Evolutionary conservation across 2,888 invertebrate species (phyloP).

Genomic region (Acrobasis suavella): DNA sequence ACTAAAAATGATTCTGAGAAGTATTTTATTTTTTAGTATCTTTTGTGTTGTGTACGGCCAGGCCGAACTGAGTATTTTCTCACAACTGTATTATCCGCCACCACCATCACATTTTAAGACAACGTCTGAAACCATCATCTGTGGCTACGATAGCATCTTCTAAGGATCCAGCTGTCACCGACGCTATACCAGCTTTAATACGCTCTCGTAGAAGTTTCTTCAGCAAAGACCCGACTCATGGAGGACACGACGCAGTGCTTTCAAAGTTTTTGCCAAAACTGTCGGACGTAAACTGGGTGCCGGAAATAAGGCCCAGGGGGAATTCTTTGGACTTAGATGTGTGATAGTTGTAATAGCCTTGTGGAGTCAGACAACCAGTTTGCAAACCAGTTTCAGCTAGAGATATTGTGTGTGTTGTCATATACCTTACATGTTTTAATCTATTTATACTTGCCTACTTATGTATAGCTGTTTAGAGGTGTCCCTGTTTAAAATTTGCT

Average conservation of each 20-base stretch:
- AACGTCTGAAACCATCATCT: neutral
- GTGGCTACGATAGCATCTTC: neutral
- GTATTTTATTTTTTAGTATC: constrained; percentile 11
- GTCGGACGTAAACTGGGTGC: constrained; percentile 39
- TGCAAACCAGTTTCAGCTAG: neutral
- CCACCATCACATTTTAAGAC: neutral
- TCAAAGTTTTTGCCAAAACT: constrained; percentile 21
- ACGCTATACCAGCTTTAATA: constrained; percentile 9
- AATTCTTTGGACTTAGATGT: neutral
- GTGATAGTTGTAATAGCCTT: neutral
- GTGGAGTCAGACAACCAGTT: neutral
- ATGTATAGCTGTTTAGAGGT: too few species aligned
- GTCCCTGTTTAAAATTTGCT: too few species aligned
- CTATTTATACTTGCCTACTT: neutral
- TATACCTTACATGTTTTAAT: neutral
- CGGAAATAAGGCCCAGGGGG: constrained; percentile 33
- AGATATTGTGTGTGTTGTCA: neutral
- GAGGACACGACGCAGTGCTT: constrained; percentile 35
- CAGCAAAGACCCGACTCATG: constrained; percentile 28
- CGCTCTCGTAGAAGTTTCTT: constrained; percentile 36
- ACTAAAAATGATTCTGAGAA: constrained; percentile 20
- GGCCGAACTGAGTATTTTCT: constrained; percentile 34
- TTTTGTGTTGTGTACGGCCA: constrained; percentile 30
- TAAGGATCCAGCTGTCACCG: neutral
- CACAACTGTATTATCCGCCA: constrained; percentile 36